Conservation (phyloP, 1,140 invertebrate genomes). For the Phortica variegata region DNA sequence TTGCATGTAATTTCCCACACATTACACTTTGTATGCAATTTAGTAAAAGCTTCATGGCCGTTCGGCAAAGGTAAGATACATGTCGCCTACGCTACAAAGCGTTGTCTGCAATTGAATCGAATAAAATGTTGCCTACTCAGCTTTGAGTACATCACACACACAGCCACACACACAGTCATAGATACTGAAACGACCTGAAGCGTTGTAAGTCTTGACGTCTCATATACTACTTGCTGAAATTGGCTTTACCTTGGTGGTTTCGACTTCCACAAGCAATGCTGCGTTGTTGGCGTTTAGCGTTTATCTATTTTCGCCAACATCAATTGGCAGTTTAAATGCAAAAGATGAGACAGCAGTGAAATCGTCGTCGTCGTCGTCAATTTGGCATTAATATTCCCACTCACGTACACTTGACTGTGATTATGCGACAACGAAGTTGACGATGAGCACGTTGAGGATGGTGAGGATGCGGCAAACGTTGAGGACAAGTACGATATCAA, state of each 20-base stretch:
- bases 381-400: conserved; percentile 56
- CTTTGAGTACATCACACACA: no score
- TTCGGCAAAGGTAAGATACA: no score
- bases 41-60: no score
- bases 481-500: no score
- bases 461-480: conserved; percentile 29
- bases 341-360: conserved; percentile 45
- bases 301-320: conserved; percentile 45
- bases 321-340: conserved; percentile 57
- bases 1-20: no score
- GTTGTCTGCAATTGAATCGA: no score
- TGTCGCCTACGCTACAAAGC: no score
- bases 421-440: conserved; percentile 45
- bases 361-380: conserved; percentile 48
- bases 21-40: no score
- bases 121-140: no score
- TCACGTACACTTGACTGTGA: conserved; percentile 54
- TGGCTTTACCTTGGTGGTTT: conserved; percentile 18
- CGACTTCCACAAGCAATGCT: not conserved
- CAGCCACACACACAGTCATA: no score
- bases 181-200: no score
- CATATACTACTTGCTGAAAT: conserved; percentile 34
- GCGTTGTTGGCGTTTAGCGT: conserved; percentile 14
- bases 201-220: no score
- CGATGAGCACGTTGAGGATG: conserved; percentile 15